Conservation (phyloP, 35 echinoderm and acorn worm species). For the Holothuria glaberrima region DNA sequence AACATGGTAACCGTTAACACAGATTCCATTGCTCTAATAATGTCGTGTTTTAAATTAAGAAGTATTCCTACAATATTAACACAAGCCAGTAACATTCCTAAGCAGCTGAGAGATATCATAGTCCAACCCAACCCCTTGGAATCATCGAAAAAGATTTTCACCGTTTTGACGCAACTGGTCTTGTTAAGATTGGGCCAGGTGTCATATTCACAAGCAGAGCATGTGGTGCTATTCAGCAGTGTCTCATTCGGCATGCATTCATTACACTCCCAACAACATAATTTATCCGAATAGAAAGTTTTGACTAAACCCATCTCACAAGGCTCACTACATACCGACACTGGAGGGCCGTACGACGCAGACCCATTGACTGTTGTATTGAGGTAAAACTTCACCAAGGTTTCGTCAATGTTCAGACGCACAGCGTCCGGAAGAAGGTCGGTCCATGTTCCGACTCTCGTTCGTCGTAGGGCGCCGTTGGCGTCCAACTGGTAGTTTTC, state of each 20-base stretch:
- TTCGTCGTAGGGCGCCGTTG: background rate
- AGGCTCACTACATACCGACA: constrained; percentile 74
- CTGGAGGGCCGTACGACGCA: background rate
- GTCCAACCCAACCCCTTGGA: constrained; percentile 44
- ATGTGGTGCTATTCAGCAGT: constrained; percentile 59
- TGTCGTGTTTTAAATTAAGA: constrained; percentile 45
- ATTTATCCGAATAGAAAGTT: constrained; percentile 12
- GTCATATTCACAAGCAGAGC: constrained; percentile 47
- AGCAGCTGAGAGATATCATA: constrained; percentile 26
- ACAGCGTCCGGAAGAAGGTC: background rate
- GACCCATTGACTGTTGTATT: constrained; percentile 41
- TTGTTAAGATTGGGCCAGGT: constrained; percentile 62
- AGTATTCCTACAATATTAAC: constrained; percentile 39
- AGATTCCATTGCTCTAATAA: constrained; percentile 59
- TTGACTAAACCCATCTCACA: constrained; percentile 59
- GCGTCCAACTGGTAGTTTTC: constrained; percentile 58
- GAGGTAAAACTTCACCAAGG: constrained; percentile 54
- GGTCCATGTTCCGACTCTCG: constrained; percentile 55
- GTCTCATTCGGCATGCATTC: constrained; percentile 54
- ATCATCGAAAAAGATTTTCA: constrained; percentile 39
- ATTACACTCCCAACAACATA: constrained; percentile 75
- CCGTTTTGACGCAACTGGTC: constrained; percentile 44
- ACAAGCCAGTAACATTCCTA: constrained; percentile 38
- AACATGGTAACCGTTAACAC: constrained; percentile 52
- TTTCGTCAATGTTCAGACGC: constrained; percentile 19